phyloP scores from a whole-genome alignment of 2,113 vertebrate species.

The Sisor rabdophorus region DNA sequence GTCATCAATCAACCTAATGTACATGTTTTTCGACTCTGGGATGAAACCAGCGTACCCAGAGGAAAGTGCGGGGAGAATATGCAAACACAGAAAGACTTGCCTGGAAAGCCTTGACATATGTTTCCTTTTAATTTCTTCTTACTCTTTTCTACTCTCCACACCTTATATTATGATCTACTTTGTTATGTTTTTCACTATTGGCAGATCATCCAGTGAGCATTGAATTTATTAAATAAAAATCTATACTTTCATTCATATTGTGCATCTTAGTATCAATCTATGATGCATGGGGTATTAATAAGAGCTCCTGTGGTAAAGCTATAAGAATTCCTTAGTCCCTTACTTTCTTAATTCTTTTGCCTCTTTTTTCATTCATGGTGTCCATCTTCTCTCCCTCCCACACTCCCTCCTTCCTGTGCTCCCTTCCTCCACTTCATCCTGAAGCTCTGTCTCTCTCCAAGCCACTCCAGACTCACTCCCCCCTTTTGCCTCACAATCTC shows the following conservation, averaged over 20 bases:
- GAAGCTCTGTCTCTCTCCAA: slow-evolving; percentile 33
- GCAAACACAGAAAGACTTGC: too few species aligned
- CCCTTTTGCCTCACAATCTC: slow-evolving; percentile 51
- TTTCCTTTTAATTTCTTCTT: slow-evolving; percentile 16
- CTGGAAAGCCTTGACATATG: neutral
- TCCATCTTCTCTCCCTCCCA: slow-evolving; percentile 26
- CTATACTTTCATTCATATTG: slow-evolving; percentile 66
- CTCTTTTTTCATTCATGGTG: slow-evolving; percentile 35
- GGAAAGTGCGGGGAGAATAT: too few species aligned
- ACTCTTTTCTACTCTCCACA: slow-evolving; percentile 31
- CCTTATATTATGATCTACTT: slow-evolving; percentile 61
- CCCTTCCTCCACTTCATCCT: slow-evolving; percentile 28
- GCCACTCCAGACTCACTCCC: slow-evolving; percentile 42
- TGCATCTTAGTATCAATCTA: slow-evolving; percentile 61
- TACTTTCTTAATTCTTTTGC: slow-evolving; percentile 62
- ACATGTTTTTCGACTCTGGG: too few species aligned
- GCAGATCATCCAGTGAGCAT: slow-evolving; percentile 53
- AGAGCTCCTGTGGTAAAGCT: slow-evolving; percentile 69
- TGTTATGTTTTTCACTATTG: slow-evolving; percentile 60
- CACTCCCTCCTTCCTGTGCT: slow-evolving; percentile 7
- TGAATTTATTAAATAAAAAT: slow-evolving; percentile 63
- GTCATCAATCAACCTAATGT: too few species aligned
- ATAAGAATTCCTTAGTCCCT: slow-evolving; percentile 59
- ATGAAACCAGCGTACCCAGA: too few species aligned
- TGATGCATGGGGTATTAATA: slow-evolving; percentile 53